Evolutionary conservation across 2,113 vertebrate genomes (phyloP), one percentile per base, ranked within the genome.

Genomic region (Oriolus oriolus): DNA sequence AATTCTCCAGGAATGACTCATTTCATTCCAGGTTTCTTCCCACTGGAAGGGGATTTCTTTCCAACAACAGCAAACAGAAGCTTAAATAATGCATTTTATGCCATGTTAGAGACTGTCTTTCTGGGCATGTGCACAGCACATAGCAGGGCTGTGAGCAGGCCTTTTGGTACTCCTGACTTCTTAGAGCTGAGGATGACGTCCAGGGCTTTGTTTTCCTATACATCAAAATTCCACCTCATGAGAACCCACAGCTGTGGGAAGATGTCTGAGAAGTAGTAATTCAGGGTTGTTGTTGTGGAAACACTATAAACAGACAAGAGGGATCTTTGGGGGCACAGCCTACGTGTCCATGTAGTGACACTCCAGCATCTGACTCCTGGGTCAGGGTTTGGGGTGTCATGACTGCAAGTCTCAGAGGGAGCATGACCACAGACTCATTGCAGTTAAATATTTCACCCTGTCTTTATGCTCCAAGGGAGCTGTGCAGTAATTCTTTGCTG

Each of bases 11-110:
- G 69, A 93, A 75, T 97, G 90, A 97, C 83, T 97, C 93, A 96
- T 70, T 95, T 94, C 92, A 95, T 93, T 96, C 95, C 86, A 90
- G 83, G 80, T 94, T 90, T 94, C 96, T 97, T 97, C 85, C 90
- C 95, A 90, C 69, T 87, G 93, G 53, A 95, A 94, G 93, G 92
- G 42, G 71, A 71, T 13, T 94, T 90, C 81, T 94, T 91, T 95
- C 89, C 96, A 95, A 73, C 65, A 77, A 60, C 47, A 88, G 73
- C 85, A 94, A 94, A 96, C 87, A 94, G 92, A 87, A 96, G 88
- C 93, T 88, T 68, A 71, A 93, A 90, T 94, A 94, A 57, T 68
- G 27, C 19, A 11, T 93, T 89, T 96, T 79, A 57, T 86, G 49
- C 86, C 11, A 9, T 75, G 22, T 37, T 75, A 60, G 44, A 77